These are phyloP conservation scores for Dexiosoma caninum DNA, from an alignment of 2,888 invertebrate genomes.

Conservation along the genomic window DNA sequence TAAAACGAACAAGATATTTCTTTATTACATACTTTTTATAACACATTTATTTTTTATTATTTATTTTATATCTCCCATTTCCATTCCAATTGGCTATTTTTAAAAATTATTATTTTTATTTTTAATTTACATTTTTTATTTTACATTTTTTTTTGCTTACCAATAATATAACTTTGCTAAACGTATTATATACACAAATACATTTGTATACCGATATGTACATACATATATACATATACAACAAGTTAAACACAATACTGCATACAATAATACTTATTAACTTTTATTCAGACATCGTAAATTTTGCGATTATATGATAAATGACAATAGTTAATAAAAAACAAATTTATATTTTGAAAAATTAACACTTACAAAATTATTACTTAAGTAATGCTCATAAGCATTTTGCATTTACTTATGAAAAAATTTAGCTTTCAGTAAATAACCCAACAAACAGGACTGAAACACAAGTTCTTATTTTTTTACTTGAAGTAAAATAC, in stretches of 20 bases:
- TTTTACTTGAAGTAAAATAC: not conserved
- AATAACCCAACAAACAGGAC: constrained; percentile 47
- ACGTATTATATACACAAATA: constrained; percentile 12
- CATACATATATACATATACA: not conserved
- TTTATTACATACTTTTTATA: constrained; percentile 25
- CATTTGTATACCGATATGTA: too few species aligned
- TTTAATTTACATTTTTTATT: not conserved
- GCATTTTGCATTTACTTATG: constrained; percentile 42
- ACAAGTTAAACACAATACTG: constrained; percentile 33
- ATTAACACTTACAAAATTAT: constrained; percentile 28
- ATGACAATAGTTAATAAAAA: constrained; percentile 55
- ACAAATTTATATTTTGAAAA: constrained; percentile 60
- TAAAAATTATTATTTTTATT: constrained; percentile 1
- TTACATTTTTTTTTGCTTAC: not conserved
- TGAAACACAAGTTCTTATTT: not conserved
- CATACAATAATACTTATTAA: constrained; percentile 46
- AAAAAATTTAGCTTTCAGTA: constrained; percentile 50
- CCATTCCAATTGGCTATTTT: constrained; percentile 54
- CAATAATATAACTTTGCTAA: constrained; percentile 8
- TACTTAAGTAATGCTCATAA: constrained; percentile 31
- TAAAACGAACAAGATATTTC: not conserved
- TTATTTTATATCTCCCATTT: constrained; percentile 14
- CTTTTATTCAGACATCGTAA: constrained; percentile 35
- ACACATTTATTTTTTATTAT: constrained; percentile 6
- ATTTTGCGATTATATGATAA: constrained; percentile 46